A percentile compares a stretch with the other conserved stretches of the same genome.
These are phyloP conservation scores for Magallana nippona DNA, from an alignment of 2,888 invertebrate species.

Conservation along the genomic window DNA sequence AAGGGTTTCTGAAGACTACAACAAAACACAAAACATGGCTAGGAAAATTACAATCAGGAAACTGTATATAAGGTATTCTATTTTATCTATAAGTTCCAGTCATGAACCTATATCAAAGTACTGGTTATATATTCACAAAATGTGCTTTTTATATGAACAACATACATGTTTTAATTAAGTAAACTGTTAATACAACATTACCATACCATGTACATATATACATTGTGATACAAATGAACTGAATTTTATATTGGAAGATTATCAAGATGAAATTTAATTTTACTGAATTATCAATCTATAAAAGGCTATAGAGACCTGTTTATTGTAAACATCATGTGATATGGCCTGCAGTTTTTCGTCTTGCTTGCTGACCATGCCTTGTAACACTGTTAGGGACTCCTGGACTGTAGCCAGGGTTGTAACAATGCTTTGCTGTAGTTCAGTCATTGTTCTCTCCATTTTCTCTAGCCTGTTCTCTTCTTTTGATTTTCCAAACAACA, in stretches of 20 bases:
- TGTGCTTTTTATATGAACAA: no score
- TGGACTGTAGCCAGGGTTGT: conserved; percentile 62
- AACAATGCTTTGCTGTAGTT: conserved; percentile 55
- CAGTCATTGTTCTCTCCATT: conserved; percentile 62
- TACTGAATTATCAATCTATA: neutral
- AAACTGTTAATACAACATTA: no score
- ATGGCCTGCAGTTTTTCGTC: conserved; percentile 61
- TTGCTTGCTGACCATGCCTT: conserved; percentile 57
- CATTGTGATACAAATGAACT: no score
- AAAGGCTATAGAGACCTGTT: conserved; percentile 48
- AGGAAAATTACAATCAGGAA: no score
- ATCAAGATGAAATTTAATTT: no score
- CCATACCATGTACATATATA: no score
- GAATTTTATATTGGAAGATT: no score
- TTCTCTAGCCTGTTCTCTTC: conserved; percentile 59
- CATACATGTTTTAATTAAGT: no score
- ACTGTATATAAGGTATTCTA: no score
- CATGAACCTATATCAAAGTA: no score
- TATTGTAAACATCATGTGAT: conserved; percentile 61
- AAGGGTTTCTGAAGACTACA: conserved; percentile 52
- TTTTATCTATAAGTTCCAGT: no score
- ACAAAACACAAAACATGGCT: conserved; percentile 36
- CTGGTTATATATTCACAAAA: no score
- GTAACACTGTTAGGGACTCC: conserved; percentile 58
- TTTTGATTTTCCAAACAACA: conserved; percentile 63